phyloP scores from a whole-genome alignment of 2,888 invertebrate genomes.

The Hipparchia sbordonii region DNA sequence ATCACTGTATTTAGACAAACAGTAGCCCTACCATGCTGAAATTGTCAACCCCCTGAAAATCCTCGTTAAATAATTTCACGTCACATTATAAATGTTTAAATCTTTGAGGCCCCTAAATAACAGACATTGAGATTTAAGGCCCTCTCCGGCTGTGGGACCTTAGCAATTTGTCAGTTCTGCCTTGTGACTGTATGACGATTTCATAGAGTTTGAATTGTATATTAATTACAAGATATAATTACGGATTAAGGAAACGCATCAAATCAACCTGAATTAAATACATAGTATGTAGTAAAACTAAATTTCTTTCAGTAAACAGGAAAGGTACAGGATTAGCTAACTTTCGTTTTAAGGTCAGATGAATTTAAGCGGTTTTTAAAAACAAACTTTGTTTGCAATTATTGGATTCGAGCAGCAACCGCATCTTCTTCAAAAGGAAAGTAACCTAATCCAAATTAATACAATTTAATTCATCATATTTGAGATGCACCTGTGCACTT shows the following conservation, averaged over 20 bases:
- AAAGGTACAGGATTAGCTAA: background rate
- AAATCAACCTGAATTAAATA: background rate
- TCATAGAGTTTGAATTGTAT: background rate
- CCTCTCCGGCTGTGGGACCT: background rate
- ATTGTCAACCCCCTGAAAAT: background rate
- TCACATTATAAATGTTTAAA: background rate
- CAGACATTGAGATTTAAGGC: background rate
- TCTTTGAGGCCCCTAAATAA: background rate
- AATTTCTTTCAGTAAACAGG: background rate
- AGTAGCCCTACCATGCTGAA: background rate
- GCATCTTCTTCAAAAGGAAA: slow-evolving; percentile 12
- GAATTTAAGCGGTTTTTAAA: background rate
- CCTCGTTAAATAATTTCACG: background rate
- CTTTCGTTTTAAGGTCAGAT: slow-evolving; percentile 12
- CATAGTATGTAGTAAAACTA: too few relatives aligned
- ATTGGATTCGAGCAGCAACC: background rate
- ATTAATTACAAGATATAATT: background rate
- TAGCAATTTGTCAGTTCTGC: background rate
- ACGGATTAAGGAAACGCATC: background rate
- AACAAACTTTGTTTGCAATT: background rate
- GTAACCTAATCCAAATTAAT: slow-evolving; percentile 4
- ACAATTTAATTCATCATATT: background rate
- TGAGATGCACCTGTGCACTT: background rate
- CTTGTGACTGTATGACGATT: background rate
- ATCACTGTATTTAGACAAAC: background rate